phyloP scores from a whole-genome alignment of 2,797 vertebrate genomes.

The Pantherophis vulpinus region DNA sequence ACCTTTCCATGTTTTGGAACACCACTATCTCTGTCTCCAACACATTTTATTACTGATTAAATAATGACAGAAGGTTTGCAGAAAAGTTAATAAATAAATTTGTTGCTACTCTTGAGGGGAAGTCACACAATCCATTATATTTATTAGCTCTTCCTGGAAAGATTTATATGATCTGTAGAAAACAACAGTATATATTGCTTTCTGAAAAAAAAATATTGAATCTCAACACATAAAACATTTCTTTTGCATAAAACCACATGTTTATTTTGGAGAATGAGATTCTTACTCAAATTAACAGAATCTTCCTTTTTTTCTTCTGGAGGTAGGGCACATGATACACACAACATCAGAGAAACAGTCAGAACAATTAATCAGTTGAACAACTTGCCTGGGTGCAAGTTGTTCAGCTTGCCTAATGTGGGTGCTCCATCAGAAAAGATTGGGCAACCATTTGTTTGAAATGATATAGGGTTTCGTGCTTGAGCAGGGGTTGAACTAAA shows the following conservation, averaged over 20 bases:
- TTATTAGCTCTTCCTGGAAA: neutral
- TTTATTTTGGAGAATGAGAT: neutral
- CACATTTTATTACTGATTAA: conserved; percentile 4
- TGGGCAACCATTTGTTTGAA: too few relatives aligned
- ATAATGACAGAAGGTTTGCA: conserved; percentile 9
- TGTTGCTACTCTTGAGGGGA: conserved; percentile 1
- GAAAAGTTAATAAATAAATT: conserved; percentile 24
- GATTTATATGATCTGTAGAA: too few relatives aligned
- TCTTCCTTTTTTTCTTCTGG: neutral
- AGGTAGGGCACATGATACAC: neutral
- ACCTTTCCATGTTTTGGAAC: neutral
- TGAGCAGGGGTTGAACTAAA: too few relatives aligned
- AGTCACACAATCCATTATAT: neutral
- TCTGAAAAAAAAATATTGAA: neutral
- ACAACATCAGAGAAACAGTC: neutral
- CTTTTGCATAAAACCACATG: neutral
- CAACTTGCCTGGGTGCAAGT: neutral
- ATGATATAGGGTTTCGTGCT: too few relatives aligned
- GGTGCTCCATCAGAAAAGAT: neutral
- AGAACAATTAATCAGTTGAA: neutral
- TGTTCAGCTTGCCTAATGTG: too few relatives aligned
- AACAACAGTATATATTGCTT: too few relatives aligned
- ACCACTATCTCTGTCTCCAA: neutral
- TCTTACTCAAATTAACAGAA: neutral
- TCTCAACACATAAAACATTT: neutral